phyloP scores from a whole-genome alignment of 2,113 vertebrate genomes.

The Cichladusa arquata region DNA sequence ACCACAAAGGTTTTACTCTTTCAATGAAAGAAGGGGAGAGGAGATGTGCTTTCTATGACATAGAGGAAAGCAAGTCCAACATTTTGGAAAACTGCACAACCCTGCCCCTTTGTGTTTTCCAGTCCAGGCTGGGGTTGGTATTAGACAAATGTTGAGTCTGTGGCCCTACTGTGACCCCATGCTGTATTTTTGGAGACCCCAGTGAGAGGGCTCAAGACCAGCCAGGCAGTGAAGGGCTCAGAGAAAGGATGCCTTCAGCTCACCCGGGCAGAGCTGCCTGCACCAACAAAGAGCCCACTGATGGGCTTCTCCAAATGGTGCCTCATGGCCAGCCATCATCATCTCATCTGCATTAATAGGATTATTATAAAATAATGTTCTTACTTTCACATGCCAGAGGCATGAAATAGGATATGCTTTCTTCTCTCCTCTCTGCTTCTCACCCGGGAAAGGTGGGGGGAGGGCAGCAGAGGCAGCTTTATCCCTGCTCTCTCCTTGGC shows the following conservation, averaged over 20 bases:
- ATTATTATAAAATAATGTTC: conserved; percentile 30
- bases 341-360: background rate
- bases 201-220: background rate
- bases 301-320: background rate
- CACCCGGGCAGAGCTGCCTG: fast-evolving
- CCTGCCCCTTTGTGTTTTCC: background rate
- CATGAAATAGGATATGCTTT: conserved; percentile 22
- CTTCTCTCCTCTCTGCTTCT: background rate
- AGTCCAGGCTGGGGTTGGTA: background rate
- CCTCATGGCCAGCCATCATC: background rate
- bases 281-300: background rate
- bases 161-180: background rate
- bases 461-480: background rate
- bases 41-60: background rate
- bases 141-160: background rate
- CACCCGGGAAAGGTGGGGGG: background rate
- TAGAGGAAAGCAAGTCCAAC: background rate
- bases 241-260: background rate
- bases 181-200: background rate
- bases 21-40: background rate
- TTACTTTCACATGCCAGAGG: background rate
- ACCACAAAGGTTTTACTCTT: background rate
- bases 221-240: fast-evolving
- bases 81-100: background rate
- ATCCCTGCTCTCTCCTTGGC: fast-evolving